phyloP scores from a whole-genome alignment of 2,888 invertebrate genomes.

The Gisinianus flammeolus region DNA sequence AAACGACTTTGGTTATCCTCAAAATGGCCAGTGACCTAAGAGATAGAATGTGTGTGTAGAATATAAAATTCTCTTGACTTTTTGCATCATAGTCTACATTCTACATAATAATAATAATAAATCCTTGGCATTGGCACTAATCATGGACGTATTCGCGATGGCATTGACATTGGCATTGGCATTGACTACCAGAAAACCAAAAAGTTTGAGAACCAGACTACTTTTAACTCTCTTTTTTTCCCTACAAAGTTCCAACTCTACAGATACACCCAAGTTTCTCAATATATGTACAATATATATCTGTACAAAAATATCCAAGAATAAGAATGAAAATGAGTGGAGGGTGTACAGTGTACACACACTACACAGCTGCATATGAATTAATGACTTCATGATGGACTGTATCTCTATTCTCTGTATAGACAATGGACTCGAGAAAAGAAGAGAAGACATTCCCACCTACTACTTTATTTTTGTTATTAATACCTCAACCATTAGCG shows the following conservation, averaged over 20 bases:
- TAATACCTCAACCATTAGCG: too few species aligned
- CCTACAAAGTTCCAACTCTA: neutral
- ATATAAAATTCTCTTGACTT: neutral
- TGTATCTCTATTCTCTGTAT: too few species aligned
- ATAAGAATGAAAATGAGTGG: neutral
- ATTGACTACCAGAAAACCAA: neutral
- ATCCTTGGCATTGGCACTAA: neutral
- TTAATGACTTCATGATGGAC: too few species aligned
- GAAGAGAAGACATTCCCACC: too few species aligned
- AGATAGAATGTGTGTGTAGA: neutral
- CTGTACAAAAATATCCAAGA: neutral
- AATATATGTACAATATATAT: neutral
- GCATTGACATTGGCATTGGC: too few species aligned
- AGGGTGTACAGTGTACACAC: too few species aligned
- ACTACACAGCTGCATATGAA: too few species aligned
- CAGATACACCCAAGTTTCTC: neutral
- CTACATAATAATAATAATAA: too few species aligned
- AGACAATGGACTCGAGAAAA: too few species aligned
- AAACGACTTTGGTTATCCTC: neutral
- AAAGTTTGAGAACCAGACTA: constrained; percentile 1
- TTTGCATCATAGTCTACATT: neutral
- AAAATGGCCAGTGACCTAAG: constrained; percentile 3
- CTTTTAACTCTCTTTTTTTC: neutral
- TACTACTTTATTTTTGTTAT: too few species aligned
- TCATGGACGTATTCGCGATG: too few species aligned